Percentiles rank a stretch among this genome's conserved stretches.
phyloP scores from a whole-genome alignment of 1,140 invertebrate genomes.

The Streblospio benedicti region DNA sequence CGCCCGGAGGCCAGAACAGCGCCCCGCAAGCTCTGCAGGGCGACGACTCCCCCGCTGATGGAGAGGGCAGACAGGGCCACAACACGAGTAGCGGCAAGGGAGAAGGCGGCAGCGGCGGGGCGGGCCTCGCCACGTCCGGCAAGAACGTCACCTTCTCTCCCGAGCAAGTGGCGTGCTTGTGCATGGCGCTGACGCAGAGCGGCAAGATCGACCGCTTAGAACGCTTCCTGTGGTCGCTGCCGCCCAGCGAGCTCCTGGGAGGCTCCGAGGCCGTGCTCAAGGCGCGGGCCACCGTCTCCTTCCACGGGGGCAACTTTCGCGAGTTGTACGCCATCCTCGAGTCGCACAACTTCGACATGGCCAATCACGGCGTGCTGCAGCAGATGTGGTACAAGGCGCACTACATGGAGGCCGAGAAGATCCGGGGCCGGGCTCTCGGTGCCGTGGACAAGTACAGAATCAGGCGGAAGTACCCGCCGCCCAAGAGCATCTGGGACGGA shows the following conservation, averaged over 20 bases:
- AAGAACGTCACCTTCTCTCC: constrained; percentile 63
- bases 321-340: constrained; percentile 93
- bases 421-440: constrained; percentile 65
- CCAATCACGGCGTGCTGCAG: constrained; percentile 93
- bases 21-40: not conserved
- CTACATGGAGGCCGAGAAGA: constrained; percentile 86
- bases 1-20: not conserved
- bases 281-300: constrained; percentile 94
- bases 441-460: constrained; percentile 90
- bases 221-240: constrained; percentile 95
- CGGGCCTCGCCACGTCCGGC: not conserved
- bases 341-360: constrained; percentile 86
- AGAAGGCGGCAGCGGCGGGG: not conserved
- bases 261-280: constrained; percentile 90
- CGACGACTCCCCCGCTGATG: not conserved
- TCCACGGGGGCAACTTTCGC: constrained; percentile 65
- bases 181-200: constrained; percentile 93
- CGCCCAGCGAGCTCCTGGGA: constrained; percentile 89
- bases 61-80: too few relatives aligned
- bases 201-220: constrained; percentile 91
- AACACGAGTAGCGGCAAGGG: too few relatives aligned
- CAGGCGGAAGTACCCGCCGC: constrained; percentile 86
- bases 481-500: constrained; percentile 97
- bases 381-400: constrained; percentile 61
- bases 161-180: constrained; percentile 97